phyloP scores from a whole-genome alignment of 2,113 vertebrate genomes.

The Bombycilla garrulus region DNA sequence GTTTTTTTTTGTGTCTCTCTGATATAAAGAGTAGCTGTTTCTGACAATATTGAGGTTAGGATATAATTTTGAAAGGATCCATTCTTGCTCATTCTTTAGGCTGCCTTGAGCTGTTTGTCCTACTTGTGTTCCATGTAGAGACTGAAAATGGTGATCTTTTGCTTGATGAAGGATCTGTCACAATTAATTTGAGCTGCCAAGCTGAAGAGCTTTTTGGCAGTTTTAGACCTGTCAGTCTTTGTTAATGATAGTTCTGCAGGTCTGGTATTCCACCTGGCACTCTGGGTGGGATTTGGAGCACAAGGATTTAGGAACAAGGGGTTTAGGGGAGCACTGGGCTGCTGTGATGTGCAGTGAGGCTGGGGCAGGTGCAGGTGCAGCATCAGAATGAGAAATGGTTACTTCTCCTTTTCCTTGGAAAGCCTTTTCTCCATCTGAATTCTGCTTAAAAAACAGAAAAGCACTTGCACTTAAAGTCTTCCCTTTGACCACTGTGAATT shows the following conservation, averaged over 20 bases:
- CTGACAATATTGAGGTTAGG: not conserved
- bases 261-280: not conserved
- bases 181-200: not conserved
- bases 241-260: not conserved
- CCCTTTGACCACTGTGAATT: not conserved
- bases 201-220: not conserved
- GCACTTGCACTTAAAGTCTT: not conserved
- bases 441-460: not conserved
- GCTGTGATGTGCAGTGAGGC: not conserved
- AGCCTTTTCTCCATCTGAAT: not conserved
- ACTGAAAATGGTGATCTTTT: not conserved
- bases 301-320: not conserved
- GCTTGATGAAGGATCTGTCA: not conserved
- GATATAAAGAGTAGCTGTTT: not conserved
- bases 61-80: not conserved
- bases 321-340: not conserved
- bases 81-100: not conserved
- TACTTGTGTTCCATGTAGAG: not conserved
- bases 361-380: not conserved
- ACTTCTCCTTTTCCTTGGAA: not conserved
- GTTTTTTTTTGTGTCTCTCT: not conserved
- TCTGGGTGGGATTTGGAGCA: not conserved
- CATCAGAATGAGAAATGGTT: not conserved
- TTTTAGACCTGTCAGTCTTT: not conserved
- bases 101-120: not conserved